phyloP scores from a whole-genome alignment of 2,888 invertebrate genomes.

The Nesidiocoris tenuis region DNA sequence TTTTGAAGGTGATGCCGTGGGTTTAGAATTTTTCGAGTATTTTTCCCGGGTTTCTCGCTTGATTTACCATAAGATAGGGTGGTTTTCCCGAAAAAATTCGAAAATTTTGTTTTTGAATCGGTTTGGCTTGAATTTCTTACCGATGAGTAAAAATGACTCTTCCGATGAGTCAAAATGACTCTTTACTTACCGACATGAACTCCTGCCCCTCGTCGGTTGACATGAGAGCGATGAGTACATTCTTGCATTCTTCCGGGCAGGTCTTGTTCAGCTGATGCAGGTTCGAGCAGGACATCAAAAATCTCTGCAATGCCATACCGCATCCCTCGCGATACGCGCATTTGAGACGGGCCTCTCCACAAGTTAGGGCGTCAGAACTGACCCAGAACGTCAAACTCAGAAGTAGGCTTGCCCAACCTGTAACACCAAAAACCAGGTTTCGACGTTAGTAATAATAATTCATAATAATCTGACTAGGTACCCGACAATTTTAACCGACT shows the following conservation, averaged over 20 bases:
- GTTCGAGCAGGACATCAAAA: conserved; percentile 70
- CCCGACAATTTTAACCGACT: too few species aligned
- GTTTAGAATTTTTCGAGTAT: too few species aligned
- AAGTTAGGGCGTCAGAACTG: conserved; percentile 53
- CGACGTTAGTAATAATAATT: neutral
- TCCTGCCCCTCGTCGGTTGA: conserved; percentile 77
- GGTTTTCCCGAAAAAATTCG: too few species aligned
- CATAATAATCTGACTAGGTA: too few species aligned
- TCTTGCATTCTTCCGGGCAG: conserved; percentile 73
- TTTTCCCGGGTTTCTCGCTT: too few species aligned
- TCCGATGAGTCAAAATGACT: too few species aligned
- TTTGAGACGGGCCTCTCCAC: conserved; percentile 68
- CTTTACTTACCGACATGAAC: conserved; percentile 70
- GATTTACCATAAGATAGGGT: too few species aligned
- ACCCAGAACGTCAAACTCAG: conserved; percentile 20
- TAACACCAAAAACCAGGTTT: neutral
- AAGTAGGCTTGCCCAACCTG: conserved; percentile 14
- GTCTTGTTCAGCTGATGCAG: conserved; percentile 59
- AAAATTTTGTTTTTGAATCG: too few species aligned
- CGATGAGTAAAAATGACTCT: too few species aligned
- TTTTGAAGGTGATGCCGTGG: too few species aligned
- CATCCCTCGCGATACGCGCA: conserved; percentile 77
- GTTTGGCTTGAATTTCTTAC: too few species aligned
- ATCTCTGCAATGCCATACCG: conserved; percentile 73
- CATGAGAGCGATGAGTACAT: conserved; percentile 75